Evolutionary conservation across 2,113 vertebrate genomes (phyloP).

Genomic region (Pycnonotus jocosus): DNA sequence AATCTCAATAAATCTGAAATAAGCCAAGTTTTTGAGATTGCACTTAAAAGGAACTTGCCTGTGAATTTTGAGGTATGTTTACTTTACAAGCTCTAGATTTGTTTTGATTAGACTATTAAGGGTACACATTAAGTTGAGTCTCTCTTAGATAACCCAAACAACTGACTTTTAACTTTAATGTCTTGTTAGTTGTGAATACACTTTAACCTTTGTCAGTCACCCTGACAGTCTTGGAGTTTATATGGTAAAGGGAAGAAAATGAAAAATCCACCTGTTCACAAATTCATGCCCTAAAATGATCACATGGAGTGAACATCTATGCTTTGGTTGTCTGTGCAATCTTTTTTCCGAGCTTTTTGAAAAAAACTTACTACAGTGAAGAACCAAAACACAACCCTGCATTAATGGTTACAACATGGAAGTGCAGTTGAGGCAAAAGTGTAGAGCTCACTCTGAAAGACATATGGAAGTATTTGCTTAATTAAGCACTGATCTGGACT

Average conservation of each 20-base stretch:
- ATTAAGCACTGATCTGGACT: constrained; percentile 50
- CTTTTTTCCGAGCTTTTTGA: constrained; percentile 18
- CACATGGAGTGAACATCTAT: not conserved
- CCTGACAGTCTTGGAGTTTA: not conserved
- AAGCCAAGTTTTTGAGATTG: constrained; percentile 99
- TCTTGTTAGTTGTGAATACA: constrained; percentile 48
- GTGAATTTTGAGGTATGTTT: constrained; percentile 96
- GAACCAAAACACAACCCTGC: not conserved
- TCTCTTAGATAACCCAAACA: constrained; percentile 23
- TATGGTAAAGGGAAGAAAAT: not conserved
- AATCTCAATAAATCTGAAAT: constrained; percentile 99
- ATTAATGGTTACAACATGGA: not conserved
- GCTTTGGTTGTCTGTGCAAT: constrained; percentile 29
- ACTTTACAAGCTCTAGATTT: constrained; percentile 65
- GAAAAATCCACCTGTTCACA: not conserved
- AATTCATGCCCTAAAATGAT: not conserved
- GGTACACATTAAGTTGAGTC: constrained; percentile 6
- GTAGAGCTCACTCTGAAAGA: not conserved
- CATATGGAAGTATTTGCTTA: constrained; percentile 54
- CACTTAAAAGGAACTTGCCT: constrained; percentile 96
- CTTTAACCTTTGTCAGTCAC: not conserved
- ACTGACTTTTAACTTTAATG: constrained; percentile 44
- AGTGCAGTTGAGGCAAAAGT: not conserved
- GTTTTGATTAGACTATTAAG: constrained; percentile 43
- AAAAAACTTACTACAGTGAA: not conserved